These are phyloP conservation scores for Cephus spinipes DNA, from an alignment of 2,888 invertebrate genomes.

Conservation along the genomic window DNA sequence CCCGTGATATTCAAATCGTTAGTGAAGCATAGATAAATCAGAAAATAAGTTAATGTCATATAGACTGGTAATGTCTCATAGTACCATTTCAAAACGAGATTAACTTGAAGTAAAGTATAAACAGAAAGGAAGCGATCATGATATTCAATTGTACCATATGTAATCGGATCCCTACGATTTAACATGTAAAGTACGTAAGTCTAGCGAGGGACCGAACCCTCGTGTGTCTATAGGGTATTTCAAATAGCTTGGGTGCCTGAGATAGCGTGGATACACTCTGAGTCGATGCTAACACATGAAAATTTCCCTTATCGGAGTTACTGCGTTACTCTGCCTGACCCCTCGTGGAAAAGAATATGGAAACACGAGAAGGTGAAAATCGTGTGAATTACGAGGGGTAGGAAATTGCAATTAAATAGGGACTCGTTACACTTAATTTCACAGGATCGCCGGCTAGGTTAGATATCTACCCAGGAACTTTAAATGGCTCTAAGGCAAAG, in stretches of 20 bases:
- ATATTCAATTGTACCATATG: not conserved
- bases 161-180: not conserved
- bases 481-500: not conserved
- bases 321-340: not conserved
- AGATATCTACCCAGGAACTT: not conserved
- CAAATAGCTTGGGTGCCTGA: too few relatives aligned
- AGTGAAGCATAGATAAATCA: not conserved
- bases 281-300: too few relatives aligned
- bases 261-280: too few relatives aligned
- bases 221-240: too few relatives aligned
- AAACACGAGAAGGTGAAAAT: not conserved
- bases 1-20: not conserved
- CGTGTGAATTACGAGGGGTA: not conserved
- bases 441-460: not conserved
- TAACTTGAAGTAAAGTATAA: not conserved
- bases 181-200: slow-evolving; percentile 1
- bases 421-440: not conserved
- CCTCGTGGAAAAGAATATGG: not conserved
- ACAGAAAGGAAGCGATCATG: not conserved
- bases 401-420: not conserved
- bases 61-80: not conserved
- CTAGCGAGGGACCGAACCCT: too few relatives aligned
- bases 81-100: not conserved
- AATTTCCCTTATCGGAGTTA: too few relatives aligned
- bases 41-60: not conserved